Evolutionary conservation across 2,888 invertebrate genomes (phyloP).

Genomic region (Drosophila mimetica): DNA sequence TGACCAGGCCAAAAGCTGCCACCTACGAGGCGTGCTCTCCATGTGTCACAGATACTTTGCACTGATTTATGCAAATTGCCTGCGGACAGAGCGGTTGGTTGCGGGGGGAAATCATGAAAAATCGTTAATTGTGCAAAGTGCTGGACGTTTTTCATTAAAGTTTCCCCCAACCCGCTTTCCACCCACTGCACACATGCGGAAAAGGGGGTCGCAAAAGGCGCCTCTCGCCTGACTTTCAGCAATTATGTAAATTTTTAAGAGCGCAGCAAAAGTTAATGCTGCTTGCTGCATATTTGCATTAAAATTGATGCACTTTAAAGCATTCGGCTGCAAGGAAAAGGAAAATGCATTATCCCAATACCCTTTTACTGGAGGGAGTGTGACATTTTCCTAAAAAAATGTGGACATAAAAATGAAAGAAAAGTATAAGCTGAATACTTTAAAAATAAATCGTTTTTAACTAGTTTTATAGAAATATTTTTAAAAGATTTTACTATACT

Average conservation of each 20-base stretch:
- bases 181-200: slow-evolving; percentile 14
- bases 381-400: background rate
- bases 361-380: background rate
- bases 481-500: too few species aligned
- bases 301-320: slow-evolving; percentile 74
- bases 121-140: slow-evolving; percentile 76
- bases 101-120: slow-evolving; percentile 63
- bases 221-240: slow-evolving; percentile 50
- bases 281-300: slow-evolving; percentile 71
- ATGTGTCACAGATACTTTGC: slow-evolving; percentile 76
- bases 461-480: too few species aligned
- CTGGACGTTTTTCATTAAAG: slow-evolving; percentile 60
- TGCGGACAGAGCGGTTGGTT: slow-evolving; percentile 41
- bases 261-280: slow-evolving; percentile 67
- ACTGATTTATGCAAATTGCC: slow-evolving; percentile 76
- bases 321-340: slow-evolving; percentile 34
- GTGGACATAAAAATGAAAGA: background rate
- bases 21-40: slow-evolving; percentile 43
- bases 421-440: too few species aligned
- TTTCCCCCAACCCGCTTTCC: slow-evolving; percentile 10
- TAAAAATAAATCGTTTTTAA: too few species aligned
- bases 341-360: slow-evolving; percentile 28
- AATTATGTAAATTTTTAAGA: slow-evolving; percentile 73
- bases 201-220: slow-evolving; percentile 7
- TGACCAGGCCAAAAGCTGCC: slow-evolving; percentile 1